phyloP scores from a whole-genome alignment of 2,888 invertebrate genomes.

The Gordius sp. region DNA sequence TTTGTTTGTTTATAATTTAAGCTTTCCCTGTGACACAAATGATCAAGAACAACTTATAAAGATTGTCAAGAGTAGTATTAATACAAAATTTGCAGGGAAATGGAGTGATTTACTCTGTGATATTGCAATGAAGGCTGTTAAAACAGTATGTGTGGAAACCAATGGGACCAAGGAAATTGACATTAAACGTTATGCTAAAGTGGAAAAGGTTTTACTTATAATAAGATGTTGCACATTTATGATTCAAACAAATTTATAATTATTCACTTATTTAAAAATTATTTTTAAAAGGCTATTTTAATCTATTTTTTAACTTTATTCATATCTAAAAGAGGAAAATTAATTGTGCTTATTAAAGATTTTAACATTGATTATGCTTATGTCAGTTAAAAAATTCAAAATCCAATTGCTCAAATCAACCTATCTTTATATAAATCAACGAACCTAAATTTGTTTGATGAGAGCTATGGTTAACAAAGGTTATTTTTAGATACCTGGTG shows the following conservation, averaged over 20 bases:
- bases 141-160: conserved; percentile 59
- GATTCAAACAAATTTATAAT: not conserved
- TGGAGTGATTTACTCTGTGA: conserved; percentile 84
- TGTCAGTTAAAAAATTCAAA: too few species aligned
- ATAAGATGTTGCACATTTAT: too few species aligned
- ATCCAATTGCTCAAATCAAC: too few species aligned
- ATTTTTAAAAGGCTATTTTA: conserved; percentile 4
- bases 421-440: too few species aligned
- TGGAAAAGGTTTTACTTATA: conserved; percentile 37
- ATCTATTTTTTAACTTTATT: not conserved
- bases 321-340: not conserved
- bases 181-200: conserved; percentile 83
- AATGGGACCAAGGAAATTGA: conserved; percentile 68
- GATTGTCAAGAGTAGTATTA: conserved; percentile 66
- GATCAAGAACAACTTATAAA: conserved; percentile 51
- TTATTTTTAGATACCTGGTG: conserved; percentile 53
- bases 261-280: not conserved
- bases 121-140: conserved; percentile 77
- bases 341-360: too few species aligned
- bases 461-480: too few species aligned
- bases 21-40: conserved; percentile 49
- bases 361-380: too few species aligned
- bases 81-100: conserved; percentile 80
- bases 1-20: conserved; percentile 27
- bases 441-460: too few species aligned